Conservation (phyloP, 2,797 vertebrate species). For the Sternarchorhynchus goeldii region DNA sequence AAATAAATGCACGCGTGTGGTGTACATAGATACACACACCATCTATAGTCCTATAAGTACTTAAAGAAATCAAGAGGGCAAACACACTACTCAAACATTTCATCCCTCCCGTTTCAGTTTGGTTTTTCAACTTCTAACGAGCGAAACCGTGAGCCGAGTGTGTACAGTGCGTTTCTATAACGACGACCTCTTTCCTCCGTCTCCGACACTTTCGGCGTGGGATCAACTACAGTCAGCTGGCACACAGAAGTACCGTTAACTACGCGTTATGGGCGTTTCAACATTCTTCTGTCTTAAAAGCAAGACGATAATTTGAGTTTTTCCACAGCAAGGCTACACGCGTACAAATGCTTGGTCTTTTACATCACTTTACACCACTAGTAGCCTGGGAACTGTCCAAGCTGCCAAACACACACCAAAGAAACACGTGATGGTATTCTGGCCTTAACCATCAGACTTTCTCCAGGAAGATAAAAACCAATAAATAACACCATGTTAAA, state of each 20-base stretch:
- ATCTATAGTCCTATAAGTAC: constrained; percentile 56
- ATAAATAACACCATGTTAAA: constrained; percentile 78
- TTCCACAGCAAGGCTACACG: constrained; percentile 75
- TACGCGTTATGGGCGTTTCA: constrained; percentile 70
- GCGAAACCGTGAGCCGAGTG: constrained; percentile 67
- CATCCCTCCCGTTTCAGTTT: constrained; percentile 59
- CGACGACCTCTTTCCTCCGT: constrained; percentile 60
- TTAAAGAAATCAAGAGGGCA: constrained; percentile 63
- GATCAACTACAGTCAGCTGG: constrained; percentile 62
- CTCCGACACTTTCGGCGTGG: constrained; percentile 56
- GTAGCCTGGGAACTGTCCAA: constrained; percentile 74
- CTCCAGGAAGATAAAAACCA: constrained; percentile 74
- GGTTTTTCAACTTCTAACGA: constrained; percentile 63
- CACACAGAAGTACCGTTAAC: constrained; percentile 68
- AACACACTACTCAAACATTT: constrained; percentile 57
- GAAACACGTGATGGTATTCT: constrained; percentile 73
- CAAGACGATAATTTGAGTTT: constrained; percentile 73
- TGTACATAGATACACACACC: constrained; percentile 26
- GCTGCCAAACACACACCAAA: constrained; percentile 70
- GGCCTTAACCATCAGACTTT: constrained; percentile 75
- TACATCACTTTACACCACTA: constrained; percentile 68
- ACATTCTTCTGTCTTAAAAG: constrained; percentile 83
- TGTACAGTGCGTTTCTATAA: constrained; percentile 76
- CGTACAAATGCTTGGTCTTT: constrained; percentile 72
- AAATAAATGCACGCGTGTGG: not conserved